Base-by-base conservation (phyloP, 92 coral and sea anemone genomes). In the Galaxea fascicularis region DNA sequence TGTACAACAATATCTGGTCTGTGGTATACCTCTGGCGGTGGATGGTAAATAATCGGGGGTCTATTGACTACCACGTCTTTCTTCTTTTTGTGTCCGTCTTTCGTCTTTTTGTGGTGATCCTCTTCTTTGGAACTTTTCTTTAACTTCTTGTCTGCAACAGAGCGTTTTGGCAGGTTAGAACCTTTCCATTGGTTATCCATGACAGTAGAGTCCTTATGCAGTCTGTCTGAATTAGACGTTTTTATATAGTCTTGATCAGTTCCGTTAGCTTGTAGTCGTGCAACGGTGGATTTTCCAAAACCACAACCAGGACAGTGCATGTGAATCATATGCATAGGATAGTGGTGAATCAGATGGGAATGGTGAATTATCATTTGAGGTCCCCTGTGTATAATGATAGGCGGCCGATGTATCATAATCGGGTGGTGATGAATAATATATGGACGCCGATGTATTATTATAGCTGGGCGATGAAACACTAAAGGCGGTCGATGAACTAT, bases 1-100 rank as follows among this genome's bases (percentile, higher is more conserved):
- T 97, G 99, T 11, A 97, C 99, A 31, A 97, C 98, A 54, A 97
- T 97, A 65, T 97, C 99, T 39, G 99, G 99, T 67, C 99, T 78
- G 87, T 97, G 99, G 72, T 97, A 97, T 28, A 97, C 98, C 85
- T 97, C 99, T 35, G 99, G 99, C 17, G 99, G 99, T 60, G 99
- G 99, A 66, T 97, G 99, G 68, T 97, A 97, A 71, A 97, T 97
- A 17, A 97, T 97, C 6, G 99, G 99, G 27, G 99, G 99, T n/a
- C 99, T 90, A 82, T 93, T 97, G 12, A 97, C 99, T 28, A 97
- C 98, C 24, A 97, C 99, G 56, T 97, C 99, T 64, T 97, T 97
- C 91, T 97, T 97, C 88, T 90, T 94, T 60, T 95, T 95, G 64
- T 88, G 89, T 24, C 62, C 73, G 20, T 71, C 83, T 54, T 66